Evolutionary conservation across 2,797 vertebrate species (phyloP).

Genomic region (Hippoglossus hippoglossus): DNA sequence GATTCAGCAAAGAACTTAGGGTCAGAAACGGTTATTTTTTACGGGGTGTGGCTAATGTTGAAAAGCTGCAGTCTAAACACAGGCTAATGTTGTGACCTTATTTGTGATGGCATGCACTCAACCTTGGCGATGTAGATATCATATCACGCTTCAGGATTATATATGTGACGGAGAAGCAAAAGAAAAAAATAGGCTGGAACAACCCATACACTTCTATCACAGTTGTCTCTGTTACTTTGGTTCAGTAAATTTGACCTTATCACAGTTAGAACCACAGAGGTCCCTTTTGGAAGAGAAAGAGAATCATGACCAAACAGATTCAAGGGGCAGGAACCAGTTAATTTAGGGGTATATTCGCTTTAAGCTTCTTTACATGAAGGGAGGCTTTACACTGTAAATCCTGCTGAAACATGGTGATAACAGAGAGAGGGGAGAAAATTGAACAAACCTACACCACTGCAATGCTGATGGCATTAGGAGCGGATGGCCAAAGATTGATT

Average conservation of each 20-base stretch:
- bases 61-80: background rate
- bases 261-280: too few relatives aligned
- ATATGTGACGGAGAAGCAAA: too few relatives aligned
- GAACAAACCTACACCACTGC: constrained; percentile 3
- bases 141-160: background rate
- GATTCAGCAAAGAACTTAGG: too few relatives aligned
- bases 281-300: too few relatives aligned
- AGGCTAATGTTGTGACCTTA: background rate
- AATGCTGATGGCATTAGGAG: constrained; percentile 2
- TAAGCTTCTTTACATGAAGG: background rate
- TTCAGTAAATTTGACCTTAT: too few relatives aligned
- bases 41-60: background rate
- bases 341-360: background rate
- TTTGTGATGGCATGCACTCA: background rate
- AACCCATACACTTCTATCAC: too few relatives aligned
- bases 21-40: background rate
- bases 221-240: too few relatives aligned
- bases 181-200: too few relatives aligned
- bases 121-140: background rate
- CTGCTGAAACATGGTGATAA: background rate
- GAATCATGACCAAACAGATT: background rate
- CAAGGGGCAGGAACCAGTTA: background rate
- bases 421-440: background rate
- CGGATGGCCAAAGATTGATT: constrained; percentile 36
- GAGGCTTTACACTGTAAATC: background rate